These are phyloP conservation scores for Augiades crinisus DNA, from an alignment of 2,888 invertebrate species.

Conservation along the genomic window DNA sequence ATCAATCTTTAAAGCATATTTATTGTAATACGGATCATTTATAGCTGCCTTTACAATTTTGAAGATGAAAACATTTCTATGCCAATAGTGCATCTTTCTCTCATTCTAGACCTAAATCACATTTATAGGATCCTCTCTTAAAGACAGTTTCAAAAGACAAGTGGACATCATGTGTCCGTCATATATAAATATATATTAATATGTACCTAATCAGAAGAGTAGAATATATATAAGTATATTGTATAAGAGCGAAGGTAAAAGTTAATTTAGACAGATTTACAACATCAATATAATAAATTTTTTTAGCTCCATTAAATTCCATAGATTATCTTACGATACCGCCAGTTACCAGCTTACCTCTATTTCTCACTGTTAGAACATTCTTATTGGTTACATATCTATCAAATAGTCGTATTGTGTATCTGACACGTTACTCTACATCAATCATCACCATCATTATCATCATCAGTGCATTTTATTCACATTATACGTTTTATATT, in stretches of 20 bases:
- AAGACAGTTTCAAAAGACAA: slow-evolving; percentile 12
- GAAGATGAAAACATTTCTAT: background rate
- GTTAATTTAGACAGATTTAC: slow-evolving; percentile 49
- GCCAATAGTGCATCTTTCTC: slow-evolving; percentile 9
- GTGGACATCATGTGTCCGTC: background rate
- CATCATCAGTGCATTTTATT: too few relatives aligned
- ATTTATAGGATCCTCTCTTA: slow-evolving; percentile 10
- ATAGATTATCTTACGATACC: slow-evolving; percentile 38
- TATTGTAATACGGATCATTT: background rate
- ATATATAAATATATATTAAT: slow-evolving; percentile 6
- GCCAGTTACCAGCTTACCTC: slow-evolving; percentile 34
- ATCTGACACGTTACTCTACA: background rate
- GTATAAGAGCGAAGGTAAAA: slow-evolving; percentile 56
- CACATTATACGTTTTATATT: background rate
- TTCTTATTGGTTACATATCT: slow-evolving; percentile 39
- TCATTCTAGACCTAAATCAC: slow-evolving; percentile 17
- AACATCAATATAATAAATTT: slow-evolving; percentile 39
- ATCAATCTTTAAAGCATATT: too few relatives aligned
- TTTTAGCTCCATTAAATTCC: slow-evolving; percentile 14
- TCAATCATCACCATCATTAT: too few relatives aligned
- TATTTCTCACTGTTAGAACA: slow-evolving; percentile 56
- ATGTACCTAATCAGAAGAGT: slow-evolving; percentile 11
- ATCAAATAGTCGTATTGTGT: background rate
- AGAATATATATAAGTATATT: slow-evolving; percentile 41
- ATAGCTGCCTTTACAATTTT: slow-evolving; percentile 1